Conservation (phyloP, 1,140 invertebrate genomes). For the Grapholita molesta region DNA sequence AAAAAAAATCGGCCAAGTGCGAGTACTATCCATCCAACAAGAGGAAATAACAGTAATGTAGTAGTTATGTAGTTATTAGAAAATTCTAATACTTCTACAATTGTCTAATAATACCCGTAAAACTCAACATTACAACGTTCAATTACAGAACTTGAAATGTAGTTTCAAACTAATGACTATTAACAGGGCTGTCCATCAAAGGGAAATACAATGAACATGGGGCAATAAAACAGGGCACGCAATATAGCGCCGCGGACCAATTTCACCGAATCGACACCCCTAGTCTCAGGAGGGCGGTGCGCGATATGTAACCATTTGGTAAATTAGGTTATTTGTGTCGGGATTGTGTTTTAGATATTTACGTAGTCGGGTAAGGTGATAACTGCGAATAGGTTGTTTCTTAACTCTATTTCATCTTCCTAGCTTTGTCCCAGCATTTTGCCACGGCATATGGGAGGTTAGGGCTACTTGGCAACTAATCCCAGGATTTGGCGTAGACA, state of each 20-base stretch:
- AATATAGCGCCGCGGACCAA: neutral
- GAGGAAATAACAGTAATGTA: too few species aligned
- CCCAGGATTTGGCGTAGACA: too few species aligned
- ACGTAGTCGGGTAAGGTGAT: neutral
- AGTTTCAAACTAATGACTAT: neutral
- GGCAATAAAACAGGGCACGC: constrained; percentile 11
- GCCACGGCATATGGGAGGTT: too few species aligned
- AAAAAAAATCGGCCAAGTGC: too few species aligned
- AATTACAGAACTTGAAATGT: neutral
- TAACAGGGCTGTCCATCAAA: constrained; percentile 11
- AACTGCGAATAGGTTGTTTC: too few species aligned
- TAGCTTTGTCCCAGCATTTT: too few species aligned
- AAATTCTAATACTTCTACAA: neutral
- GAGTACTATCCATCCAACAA: too few species aligned
- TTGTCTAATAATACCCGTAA: neutral
- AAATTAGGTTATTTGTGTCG: neutral
- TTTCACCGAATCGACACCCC: constrained; percentile 15
- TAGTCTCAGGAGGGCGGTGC: neutral
- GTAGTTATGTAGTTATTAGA: too few species aligned
- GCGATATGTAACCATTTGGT: constrained; percentile 10
- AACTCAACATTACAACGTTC: neutral
- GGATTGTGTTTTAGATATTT: neutral
- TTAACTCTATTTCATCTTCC: too few species aligned
- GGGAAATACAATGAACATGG: constrained; percentile 1
- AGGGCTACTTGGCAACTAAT: too few species aligned